These are phyloP conservation scores for Apaloderma vittatum DNA, from an alignment of 2,113 vertebrate species.

Conservation along the genomic window DNA sequence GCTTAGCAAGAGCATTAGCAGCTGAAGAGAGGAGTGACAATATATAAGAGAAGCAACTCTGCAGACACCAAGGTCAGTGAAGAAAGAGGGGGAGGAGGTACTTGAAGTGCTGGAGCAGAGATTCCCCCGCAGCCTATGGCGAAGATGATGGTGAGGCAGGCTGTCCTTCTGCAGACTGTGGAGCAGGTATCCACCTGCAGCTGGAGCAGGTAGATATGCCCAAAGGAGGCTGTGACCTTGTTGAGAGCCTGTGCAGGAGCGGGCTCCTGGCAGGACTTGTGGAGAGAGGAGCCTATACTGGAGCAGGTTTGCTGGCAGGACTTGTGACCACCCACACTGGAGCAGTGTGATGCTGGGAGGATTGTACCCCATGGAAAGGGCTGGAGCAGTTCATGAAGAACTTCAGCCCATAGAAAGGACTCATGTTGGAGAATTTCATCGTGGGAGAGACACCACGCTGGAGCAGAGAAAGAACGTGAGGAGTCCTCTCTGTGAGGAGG, in stretches of 20 bases:
- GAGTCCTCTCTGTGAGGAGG: fast-evolving
- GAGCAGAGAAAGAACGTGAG: not conserved
- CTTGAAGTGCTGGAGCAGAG: not conserved
- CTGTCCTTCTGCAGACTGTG: not conserved
- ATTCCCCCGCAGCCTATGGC: not conserved
- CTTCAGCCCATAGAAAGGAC: not conserved
- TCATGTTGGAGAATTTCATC: no score
- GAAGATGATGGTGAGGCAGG: not conserved
- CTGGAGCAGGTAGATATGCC: not conserved
- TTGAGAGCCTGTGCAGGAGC: fast-evolving
- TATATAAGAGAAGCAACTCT: not conserved
- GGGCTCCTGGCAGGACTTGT: not conserved
- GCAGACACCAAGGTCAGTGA: not conserved
- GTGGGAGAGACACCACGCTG: not conserved
- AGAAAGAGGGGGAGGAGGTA: no score
- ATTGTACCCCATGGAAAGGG: no score
- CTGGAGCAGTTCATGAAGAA: not conserved
- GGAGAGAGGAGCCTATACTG: not conserved
- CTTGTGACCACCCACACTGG: not conserved
- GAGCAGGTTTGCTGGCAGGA: not conserved
- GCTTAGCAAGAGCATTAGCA: not conserved
- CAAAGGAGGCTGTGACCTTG: not conserved
- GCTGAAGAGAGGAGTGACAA: not conserved
- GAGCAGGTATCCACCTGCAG: not conserved
- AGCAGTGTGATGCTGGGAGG: not conserved